Percentiles rank a stretch among this genome's conserved stretches.
These are phyloP conservation scores for Melopsittacus undulatus DNA, from an alignment of 2,797 vertebrate species.

Conservation along the genomic window DNA sequence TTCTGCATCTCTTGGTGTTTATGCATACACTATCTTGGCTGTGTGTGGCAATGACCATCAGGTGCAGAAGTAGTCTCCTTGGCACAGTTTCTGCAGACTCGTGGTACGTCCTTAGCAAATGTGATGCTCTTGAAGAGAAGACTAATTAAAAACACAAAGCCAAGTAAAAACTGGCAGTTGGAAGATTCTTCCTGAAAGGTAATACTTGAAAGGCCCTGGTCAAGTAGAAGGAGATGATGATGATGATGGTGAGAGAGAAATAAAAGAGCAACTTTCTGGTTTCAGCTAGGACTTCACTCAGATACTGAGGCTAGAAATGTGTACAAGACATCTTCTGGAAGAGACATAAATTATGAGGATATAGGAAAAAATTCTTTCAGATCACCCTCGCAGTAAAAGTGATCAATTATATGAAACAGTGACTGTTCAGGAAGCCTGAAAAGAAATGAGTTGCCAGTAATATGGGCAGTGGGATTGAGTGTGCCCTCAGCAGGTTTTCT, in stretches of 20 bases:
- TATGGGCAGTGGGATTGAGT: neutral
- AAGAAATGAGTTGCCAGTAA: neutral
- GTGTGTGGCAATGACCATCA: neutral
- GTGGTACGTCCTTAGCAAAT: neutral
- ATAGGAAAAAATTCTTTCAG: neutral
- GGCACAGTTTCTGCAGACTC: neutral
- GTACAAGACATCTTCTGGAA: neutral
- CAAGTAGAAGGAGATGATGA: neutral
- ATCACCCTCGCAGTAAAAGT: neutral
- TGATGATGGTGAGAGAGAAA: neutral
- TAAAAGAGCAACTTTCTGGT: neutral
- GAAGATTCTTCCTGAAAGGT: neutral
- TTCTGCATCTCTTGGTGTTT: neutral
- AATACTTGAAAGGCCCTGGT: neutral
- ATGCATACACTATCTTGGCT: rapidly evolving
- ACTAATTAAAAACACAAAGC: neutral
- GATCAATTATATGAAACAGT: neutral
- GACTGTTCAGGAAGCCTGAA: neutral
- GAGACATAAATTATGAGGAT: neutral
- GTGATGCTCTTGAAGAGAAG: neutral
- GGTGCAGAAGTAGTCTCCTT: neutral
- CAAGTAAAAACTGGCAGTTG: neutral
- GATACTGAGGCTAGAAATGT: neutral
- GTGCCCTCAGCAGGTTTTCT: neutral
- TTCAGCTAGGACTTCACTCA: neutral